These are phyloP conservation scores for Idaea dimidiata DNA, from an alignment of 2,888 invertebrate genomes.

Conservation along the genomic window DNA sequence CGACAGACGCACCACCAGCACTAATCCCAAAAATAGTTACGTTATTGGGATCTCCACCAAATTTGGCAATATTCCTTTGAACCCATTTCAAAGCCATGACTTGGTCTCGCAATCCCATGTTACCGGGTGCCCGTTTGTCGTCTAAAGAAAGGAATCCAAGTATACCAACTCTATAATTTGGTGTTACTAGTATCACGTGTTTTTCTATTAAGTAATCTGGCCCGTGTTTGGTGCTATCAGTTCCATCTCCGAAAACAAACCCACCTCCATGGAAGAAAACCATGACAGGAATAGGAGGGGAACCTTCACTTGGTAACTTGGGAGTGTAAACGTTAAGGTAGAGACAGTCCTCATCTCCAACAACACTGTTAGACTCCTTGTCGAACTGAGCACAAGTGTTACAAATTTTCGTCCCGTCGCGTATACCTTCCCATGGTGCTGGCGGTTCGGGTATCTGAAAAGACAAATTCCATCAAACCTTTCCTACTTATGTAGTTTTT, in stretches of 20 bases:
- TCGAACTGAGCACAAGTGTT: constrained; percentile 84
- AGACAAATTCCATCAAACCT: too few species aligned
- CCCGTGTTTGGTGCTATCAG: constrained; percentile 58
- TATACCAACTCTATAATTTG: constrained; percentile 71
- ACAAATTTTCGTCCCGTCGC: constrained; percentile 83
- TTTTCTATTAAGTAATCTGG: constrained; percentile 69
- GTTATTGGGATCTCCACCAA: constrained; percentile 72
- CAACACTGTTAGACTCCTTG: constrained; percentile 68
- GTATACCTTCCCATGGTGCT: constrained; percentile 79
- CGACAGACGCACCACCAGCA: constrained; percentile 74
- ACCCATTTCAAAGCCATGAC: constrained; percentile 78
- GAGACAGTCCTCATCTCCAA: constrained; percentile 83
- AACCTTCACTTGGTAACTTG: constrained; percentile 44
- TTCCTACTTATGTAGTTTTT: too few species aligned
- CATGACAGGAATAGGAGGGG: constrained; percentile 60
- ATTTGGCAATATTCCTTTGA: constrained; percentile 66
- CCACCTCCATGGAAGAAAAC: constrained; percentile 74
- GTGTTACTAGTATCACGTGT: constrained; percentile 62
- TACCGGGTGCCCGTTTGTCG: constrained; percentile 68
- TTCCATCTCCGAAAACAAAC: constrained; percentile 67
- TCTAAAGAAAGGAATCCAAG: constrained; percentile 67
- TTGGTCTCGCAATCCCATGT: constrained; percentile 78
- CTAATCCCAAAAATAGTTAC: constrained; percentile 78
- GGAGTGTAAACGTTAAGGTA: constrained; percentile 86
- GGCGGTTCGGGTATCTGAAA: constrained; percentile 61